Evolutionary conservation across 2,113 vertebrate species (phyloP).

Genomic region (Hippopotamus amphibius): DNA sequence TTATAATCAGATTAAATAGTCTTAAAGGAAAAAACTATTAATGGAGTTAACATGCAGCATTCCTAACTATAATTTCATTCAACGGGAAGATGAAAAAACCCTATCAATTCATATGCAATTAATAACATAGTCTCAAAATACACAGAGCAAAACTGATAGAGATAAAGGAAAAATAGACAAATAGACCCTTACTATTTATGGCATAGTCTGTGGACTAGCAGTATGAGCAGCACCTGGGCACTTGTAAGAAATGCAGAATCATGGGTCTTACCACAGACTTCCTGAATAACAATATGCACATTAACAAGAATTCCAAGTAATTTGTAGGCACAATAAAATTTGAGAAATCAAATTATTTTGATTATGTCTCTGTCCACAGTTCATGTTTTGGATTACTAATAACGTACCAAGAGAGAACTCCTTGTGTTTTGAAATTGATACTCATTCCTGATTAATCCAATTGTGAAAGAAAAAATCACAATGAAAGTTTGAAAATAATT

Average conservation of each 20-base stretch:
- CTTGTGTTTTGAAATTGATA: neutral
- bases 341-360: neutral
- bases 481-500: neutral
- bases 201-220: neutral
- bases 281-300: neutral
- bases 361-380: neutral
- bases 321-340: neutral
- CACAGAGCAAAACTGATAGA: neutral
- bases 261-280: neutral
- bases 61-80: neutral
- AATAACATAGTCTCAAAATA: neutral
- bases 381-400: neutral
- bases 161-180: neutral
- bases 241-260: neutral
- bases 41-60: neutral
- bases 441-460: neutral
- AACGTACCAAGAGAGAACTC: neutral
- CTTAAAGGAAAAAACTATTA: neutral
- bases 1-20: neutral
- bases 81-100: neutral
- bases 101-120: neutral
- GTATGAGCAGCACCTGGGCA: neutral
- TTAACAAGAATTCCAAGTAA: neutral
- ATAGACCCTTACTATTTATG: neutral
- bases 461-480: neutral